These are phyloP conservation scores for Gopherus evgoodei DNA, from an alignment of 2,113 vertebrate genomes.

Conservation along the genomic window DNA sequence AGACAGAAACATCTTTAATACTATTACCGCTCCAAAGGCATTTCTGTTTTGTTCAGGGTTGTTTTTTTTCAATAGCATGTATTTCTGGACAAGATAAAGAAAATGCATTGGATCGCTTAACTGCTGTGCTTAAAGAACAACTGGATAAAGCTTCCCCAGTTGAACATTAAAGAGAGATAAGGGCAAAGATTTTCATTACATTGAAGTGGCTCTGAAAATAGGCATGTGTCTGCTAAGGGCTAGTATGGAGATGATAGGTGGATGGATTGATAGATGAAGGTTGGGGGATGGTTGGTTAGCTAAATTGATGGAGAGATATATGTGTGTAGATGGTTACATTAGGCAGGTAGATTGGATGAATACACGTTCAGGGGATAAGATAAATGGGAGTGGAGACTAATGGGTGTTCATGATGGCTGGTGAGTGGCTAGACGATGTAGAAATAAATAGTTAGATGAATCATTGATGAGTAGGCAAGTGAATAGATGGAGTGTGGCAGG, in stretches of 20 bases:
- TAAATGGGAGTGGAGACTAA: slow-evolving; percentile 38
- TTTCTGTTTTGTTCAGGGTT: background rate
- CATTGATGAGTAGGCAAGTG: slow-evolving; percentile 12
- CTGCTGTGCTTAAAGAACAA: background rate
- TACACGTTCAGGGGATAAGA: slow-evolving; percentile 2
- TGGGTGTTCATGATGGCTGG: slow-evolving; percentile 14
- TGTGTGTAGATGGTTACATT: background rate
- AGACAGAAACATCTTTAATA: background rate
- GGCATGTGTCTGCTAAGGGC: background rate
- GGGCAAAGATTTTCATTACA: slow-evolving; percentile 53
- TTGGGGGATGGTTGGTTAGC: slow-evolving; percentile 31
- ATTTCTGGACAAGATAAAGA: background rate
- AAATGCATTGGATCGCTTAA: slow-evolving; percentile 5
- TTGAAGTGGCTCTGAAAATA: slow-evolving; percentile 35
- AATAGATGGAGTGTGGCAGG: background rate
- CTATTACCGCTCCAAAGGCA: background rate
- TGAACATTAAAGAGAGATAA: background rate
- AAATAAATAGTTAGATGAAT: slow-evolving; percentile 44
- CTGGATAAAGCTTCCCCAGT: background rate
- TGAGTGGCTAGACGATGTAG: slow-evolving; percentile 38
- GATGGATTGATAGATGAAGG: slow-evolving; percentile 10
- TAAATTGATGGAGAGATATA: slow-evolving; percentile 22
- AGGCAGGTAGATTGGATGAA: background rate
- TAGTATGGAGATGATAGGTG: background rate
- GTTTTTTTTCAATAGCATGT: background rate